Percentiles rank a stretch among this genome's conserved stretches.
These are phyloP conservation scores for Fregetta grallaria DNA, from an alignment of 2,113 vertebrate species.

Conservation along the genomic window DNA sequence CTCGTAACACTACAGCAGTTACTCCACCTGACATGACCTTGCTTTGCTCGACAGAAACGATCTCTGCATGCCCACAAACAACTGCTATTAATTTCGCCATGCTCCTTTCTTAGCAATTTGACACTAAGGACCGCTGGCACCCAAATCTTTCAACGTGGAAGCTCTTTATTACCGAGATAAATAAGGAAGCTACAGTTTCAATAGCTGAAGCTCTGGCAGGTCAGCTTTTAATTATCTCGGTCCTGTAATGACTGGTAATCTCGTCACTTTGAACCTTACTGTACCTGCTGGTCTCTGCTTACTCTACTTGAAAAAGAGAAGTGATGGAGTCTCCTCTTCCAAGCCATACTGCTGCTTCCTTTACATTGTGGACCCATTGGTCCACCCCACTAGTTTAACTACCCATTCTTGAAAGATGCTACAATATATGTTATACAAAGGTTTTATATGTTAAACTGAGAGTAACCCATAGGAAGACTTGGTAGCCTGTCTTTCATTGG, in stretches of 20 bases:
- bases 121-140: not conserved
- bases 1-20: not conserved
- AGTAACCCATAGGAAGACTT: not conserved
- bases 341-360: not conserved
- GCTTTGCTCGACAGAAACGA: accelerated
- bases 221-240: not conserved
- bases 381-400: not conserved
- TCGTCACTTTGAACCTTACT: not conserved
- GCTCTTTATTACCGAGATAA: not conserved
- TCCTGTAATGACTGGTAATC: not conserved
- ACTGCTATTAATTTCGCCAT: not conserved
- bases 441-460: not conserved
- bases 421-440: not conserved
- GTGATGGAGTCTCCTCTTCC: not conserved
- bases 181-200: not conserved
- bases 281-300: not conserved
- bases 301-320: not conserved
- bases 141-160: not conserved
- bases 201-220: not conserved
- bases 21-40: not conserved
- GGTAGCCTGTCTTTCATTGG: not conserved
- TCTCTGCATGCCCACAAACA: not conserved
- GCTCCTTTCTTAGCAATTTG: not conserved
- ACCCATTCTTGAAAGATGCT: not conserved
- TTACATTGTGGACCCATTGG: not conserved